Evolutionary conservation across 2,797 vertebrate genomes (phyloP), one percentile per base, ranked within the genome.

Genomic region (Carduelis carduelis): DNA sequence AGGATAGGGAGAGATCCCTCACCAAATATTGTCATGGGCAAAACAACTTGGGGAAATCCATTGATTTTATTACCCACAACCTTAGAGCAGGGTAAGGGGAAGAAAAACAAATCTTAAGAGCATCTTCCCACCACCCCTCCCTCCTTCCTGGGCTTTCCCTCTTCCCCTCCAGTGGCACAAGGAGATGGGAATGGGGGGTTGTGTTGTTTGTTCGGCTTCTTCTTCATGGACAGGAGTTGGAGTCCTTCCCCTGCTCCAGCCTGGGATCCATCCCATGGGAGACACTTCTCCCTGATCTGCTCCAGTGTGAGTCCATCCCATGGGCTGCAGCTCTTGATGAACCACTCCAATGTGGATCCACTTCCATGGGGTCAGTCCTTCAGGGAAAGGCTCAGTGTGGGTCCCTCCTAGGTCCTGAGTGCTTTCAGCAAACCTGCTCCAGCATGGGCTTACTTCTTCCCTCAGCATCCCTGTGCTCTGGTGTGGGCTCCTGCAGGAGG

Each of bases 291-390:
- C 49, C 39, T 6, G n/a, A 55, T 9, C 80, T 47, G 57, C 34
- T 63, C 12, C 59, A 83, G 24, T 8, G 5, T 16, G 34, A 17
- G 21, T 49, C 35, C 24, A 30, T 41, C 11, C 43, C 30, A 8
- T 5, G 15, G 39, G 39, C n/a, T 53, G 41, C 68, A 63, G 68
- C 28, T 63, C 49, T 63, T 20, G 6, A 6, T 21, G 23, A 46
- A 2, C 47, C 7, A 0, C 28, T n/a, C 28, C 19, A 19, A 1
- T 3, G 15, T 23, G 16, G 15, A 13, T 47, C 16, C 30, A 8
- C 20, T 56, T 14, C 34, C 20, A 14, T 8, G 9, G 52, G 52
- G 11, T 47, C 43, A 57, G 52, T 39, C 52, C 63, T 47, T 28
- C 68, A 23, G 57, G 68, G 28, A 71, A 18, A 39, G 28, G 47